A percentile compares a stretch with the other conserved stretches of the same genome.
These are phyloP conservation scores for Melikaiella ostensackeni DNA, from an alignment of 2,888 invertebrate genomes.

Conservation along the genomic window DNA sequence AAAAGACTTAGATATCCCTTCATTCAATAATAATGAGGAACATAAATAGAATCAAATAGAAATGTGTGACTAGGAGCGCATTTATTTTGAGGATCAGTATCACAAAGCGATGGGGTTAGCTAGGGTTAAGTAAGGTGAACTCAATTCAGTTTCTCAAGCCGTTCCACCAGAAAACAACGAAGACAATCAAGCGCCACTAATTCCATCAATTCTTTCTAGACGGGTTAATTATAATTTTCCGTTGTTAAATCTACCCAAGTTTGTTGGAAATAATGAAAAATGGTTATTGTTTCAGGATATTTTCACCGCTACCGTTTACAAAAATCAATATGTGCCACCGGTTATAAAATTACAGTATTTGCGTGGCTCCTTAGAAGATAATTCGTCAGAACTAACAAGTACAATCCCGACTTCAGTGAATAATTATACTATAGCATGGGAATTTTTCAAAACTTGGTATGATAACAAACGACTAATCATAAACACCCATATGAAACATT, in stretches of 20 bases:
- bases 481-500: conserved; percentile 39
- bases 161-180: too few relatives aligned
- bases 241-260: neutral
- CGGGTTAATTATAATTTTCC: neutral
- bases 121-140: too few relatives aligned
- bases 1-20: too few relatives aligned
- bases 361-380: neutral
- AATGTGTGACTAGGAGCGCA: too few relatives aligned
- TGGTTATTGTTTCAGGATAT: neutral
- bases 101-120: too few relatives aligned
- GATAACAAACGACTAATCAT: neutral
- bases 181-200: neutral
- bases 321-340: neutral
- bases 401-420: neutral
- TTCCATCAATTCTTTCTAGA: neutral
- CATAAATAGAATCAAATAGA: too few relatives aligned
- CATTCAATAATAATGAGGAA: too few relatives aligned
- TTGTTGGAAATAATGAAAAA: neutral
- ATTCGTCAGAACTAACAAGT: neutral
- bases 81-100: too few relatives aligned
- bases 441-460: too few relatives aligned
- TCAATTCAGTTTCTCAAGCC: too few relatives aligned
- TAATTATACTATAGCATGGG: too few relatives aligned
- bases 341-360: neutral
- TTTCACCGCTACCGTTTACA: neutral